Evolutionary conservation across 2,888 invertebrate genomes (phyloP).

Genomic region (Pammene fasciana): DNA sequence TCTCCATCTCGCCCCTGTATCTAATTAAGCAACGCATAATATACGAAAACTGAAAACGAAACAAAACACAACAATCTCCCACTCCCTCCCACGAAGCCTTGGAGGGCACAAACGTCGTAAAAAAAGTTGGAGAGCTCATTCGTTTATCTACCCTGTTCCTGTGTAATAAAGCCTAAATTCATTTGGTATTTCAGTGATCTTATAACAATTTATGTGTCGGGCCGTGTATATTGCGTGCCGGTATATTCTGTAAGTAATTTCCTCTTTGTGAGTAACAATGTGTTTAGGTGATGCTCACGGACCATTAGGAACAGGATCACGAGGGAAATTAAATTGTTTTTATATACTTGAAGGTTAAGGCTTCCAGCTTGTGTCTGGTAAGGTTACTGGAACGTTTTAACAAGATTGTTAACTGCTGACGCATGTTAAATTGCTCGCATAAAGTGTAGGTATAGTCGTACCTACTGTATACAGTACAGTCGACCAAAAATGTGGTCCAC

Average conservation of each 20-base stretch:
- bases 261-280: constrained; percentile 10
- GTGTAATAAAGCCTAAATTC: not conserved
- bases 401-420: too few relatives aligned
- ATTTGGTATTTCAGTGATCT: not conserved
- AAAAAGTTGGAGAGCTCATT: too few relatives aligned
- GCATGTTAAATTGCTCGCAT: too few relatives aligned
- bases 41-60: constrained; percentile 8
- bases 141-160: too few relatives aligned
- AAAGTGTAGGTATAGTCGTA: too few relatives aligned
- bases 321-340: constrained; percentile 3
- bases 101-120: not conserved
- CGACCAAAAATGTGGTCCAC: too few relatives aligned
- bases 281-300: not conserved
- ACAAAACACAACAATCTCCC: constrained; percentile 19
- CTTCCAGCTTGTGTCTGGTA: too few relatives aligned
- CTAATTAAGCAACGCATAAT: constrained; percentile 16
- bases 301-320: constrained; percentile 2
- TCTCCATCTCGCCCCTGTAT: not conserved
- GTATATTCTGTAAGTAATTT: constrained; percentile 27
- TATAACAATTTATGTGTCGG: not conserved
- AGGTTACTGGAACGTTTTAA: too few relatives aligned
- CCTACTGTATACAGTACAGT: too few relatives aligned
- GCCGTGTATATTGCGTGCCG: not conserved
- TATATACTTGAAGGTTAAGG: not conserved
- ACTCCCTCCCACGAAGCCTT: not conserved